These are phyloP conservation scores for Pediacus dermestoides DNA, from an alignment of 2,888 invertebrate genomes.

Conservation along the genomic window DNA sequence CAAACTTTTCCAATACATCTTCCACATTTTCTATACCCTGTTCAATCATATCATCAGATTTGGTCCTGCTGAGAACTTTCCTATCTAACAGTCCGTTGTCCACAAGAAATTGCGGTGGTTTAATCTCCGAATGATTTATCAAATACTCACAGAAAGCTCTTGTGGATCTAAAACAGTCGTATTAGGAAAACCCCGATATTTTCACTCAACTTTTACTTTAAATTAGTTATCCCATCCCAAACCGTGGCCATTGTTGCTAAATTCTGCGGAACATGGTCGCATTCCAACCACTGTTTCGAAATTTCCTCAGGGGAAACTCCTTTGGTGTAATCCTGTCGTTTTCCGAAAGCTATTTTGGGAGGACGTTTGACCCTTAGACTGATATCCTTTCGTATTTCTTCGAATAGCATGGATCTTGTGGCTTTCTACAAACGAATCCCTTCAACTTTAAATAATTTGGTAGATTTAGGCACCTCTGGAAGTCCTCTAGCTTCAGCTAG, in stretches of 20 bases:
- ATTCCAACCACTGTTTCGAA: slow-evolving; percentile 53
- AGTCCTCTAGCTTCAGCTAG: slow-evolving; percentile 53
- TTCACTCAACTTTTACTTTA: slow-evolving; percentile 37
- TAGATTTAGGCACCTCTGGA: slow-evolving; percentile 53
- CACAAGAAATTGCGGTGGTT: slow-evolving; percentile 52
- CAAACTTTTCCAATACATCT: too few species aligned
- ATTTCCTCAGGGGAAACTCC: slow-evolving; percentile 48
- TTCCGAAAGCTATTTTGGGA: slow-evolving; percentile 1
- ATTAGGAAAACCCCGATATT: slow-evolving; percentile 7
- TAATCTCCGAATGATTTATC: slow-evolving; percentile 54
- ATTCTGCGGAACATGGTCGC: slow-evolving; percentile 54
- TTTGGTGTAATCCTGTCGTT: background rate
- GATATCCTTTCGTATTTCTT: background rate
- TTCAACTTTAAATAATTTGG: too few species aligned
- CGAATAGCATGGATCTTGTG: background rate
- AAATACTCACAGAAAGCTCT: slow-evolving; percentile 53
- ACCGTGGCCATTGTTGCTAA: slow-evolving; percentile 59
- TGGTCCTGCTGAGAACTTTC: too few species aligned
- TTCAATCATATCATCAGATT: too few species aligned
- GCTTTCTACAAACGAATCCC: background rate
- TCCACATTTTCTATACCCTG: too few species aligned
- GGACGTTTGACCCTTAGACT: background rate
- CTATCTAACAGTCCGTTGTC: slow-evolving; percentile 55
- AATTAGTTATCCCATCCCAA: slow-evolving; percentile 58
- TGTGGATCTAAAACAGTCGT: slow-evolving; percentile 53